Conservation (phyloP, 2,113 vertebrate species). For the Tamias sibiricus region DNA sequence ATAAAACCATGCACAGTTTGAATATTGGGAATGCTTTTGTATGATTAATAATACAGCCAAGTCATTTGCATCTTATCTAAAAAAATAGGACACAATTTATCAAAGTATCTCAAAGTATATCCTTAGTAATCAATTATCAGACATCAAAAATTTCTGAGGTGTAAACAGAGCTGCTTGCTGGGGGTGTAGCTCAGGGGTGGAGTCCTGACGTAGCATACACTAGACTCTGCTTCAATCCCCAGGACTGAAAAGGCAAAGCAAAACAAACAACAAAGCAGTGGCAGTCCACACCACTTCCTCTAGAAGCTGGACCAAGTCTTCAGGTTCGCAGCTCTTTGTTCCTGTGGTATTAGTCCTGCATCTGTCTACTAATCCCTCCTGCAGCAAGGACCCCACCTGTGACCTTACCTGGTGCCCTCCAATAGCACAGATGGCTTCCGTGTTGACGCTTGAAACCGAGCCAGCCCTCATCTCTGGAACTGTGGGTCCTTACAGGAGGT, state of each 20-base stretch:
- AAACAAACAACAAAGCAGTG: not conserved
- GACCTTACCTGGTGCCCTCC: not conserved
- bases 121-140: not conserved
- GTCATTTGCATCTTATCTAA: not conserved
- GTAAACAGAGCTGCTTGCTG: not conserved
- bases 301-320: fast-evolving
- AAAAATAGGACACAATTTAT: not conserved
- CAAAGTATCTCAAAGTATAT: not conserved
- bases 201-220: fast-evolving
- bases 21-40: not conserved
- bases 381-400: not conserved
- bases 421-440: too few species aligned
- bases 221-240: too few species aligned
- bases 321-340: not conserved
- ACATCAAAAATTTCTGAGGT: not conserved
- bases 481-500: not conserved
- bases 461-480: not conserved
- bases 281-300: not conserved
- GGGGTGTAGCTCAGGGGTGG: too few species aligned
- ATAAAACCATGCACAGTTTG: not conserved
- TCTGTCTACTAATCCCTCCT: not conserved
- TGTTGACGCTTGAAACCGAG: too few species aligned
- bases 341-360: fast-evolving
- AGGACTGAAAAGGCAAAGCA: not conserved
- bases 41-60: not conserved